Base-by-base conservation (phyloP, 1,140 invertebrate species). In the Ganaspis sp. region DNA sequence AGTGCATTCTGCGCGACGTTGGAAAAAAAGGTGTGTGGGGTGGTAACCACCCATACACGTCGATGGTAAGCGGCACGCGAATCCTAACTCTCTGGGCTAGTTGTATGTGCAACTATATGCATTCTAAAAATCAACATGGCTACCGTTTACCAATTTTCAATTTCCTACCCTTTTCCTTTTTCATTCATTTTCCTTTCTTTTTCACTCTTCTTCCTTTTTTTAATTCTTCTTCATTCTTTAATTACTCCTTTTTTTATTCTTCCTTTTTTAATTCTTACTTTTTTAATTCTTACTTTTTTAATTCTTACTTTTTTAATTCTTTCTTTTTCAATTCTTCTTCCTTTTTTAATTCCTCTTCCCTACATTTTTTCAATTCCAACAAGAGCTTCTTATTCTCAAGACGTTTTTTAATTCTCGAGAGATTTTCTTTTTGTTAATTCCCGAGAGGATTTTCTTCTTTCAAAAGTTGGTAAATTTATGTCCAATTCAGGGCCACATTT, bases 1-100 rank as follows among this genome's bases (percentile, higher is more conserved):
- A 86, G 87, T 90, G 89, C 90, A 89, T 82, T 84, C 81, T 89
- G 88, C 88, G 88, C 88, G 70, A n/a, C 37, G 37, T 15, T 23
- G 45, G 70, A 75, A 77, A 45, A n/a, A n/a, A 70, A 73, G 79
- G 75, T 78, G 73, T 75, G 78, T 40, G 49, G n/a, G 26, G 75
- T 15, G 64, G 53, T 64, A 75, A 75, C 69, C 42, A 78, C 72
- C 80, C 73, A 73, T 26, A 58, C 69, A 11, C 21, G 17, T 15
- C 23, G 53, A 40, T 9, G 17, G 54, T 73, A 49, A 49, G 42
- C 69, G 42, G 26, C 72, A 76, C 76, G 75, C 78, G 54, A 75
- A 54, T 69, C 34, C 58, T 38, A 40, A 69, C 37, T 69, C 37
- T 26, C 26, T 72, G 45, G 15, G 45, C 5, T 17, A 17, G n/a